Conservation (phyloP, 2,888 invertebrate genomes). For the Rhagonycha fulva region DNA sequence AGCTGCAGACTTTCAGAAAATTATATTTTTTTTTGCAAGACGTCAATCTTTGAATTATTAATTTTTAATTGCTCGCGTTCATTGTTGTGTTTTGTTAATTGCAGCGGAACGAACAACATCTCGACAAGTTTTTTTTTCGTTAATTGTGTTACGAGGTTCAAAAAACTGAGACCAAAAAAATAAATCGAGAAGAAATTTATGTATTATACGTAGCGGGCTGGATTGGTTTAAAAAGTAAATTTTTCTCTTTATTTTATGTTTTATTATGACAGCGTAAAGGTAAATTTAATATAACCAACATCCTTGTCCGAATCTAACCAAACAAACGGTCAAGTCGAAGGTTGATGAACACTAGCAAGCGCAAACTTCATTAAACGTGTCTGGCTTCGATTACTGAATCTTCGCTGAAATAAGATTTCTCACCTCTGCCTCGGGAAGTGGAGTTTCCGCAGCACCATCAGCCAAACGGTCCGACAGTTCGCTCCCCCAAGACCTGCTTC, state of each 20-base stretch:
- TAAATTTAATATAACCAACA: conserved; percentile 7
- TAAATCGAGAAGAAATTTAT: too few species aligned
- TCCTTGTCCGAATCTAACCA: conserved; percentile 38
- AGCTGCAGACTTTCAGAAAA: conserved; percentile 43
- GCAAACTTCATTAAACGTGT: conserved; percentile 54
- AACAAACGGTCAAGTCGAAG: conserved; percentile 38
- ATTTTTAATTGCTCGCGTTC: conserved; percentile 8
- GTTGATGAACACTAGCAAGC: conserved; percentile 40
- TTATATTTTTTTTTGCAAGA: conserved; percentile 25
- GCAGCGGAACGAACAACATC: background rate
- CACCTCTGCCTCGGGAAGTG: conserved; percentile 48
- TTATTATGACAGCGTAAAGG: background rate
- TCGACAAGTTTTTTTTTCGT: background rate
- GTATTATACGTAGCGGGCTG: background rate
- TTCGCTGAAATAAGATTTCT: conserved; percentile 52
- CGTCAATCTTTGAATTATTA: conserved; percentile 33
- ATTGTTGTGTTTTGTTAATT: conserved; percentile 34
- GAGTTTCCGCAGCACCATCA: conserved; percentile 36
- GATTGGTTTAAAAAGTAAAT: background rate
- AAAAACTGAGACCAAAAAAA: background rate
- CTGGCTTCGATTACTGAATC: conserved; percentile 51
- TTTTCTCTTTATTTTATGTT: background rate
- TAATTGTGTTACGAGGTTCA: background rate
- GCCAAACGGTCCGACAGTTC: conserved; percentile 31
- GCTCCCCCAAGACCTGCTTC: conserved; percentile 42